Base-by-base conservation (phyloP, 2,113 vertebrate genomes). In the Pelecanoides urinatrix region DNA sequence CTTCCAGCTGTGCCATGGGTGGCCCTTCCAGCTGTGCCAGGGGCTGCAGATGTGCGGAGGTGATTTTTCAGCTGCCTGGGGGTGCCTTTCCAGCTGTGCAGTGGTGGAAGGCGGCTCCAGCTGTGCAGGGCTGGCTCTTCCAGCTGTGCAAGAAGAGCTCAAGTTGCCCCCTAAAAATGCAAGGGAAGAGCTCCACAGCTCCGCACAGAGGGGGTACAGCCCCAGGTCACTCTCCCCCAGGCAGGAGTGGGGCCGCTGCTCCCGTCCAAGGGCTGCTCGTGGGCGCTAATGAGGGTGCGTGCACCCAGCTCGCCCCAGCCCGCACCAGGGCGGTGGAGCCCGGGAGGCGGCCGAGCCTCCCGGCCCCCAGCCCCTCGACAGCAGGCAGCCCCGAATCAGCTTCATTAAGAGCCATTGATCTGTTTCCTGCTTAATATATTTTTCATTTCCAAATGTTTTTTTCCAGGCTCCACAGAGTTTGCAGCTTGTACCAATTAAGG, bases 401-500 rank as follows among this genome's bases (percentile, higher is more conserved):
- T 96, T 97, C 92, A 95, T 96, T 96, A 96, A 85, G 92, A 92
- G 30, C 78, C 93, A 94, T 93, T 97, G 96, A 97, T 96, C 95
- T 97, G 96, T 85, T 97, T 97, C 93, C 95, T 95, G 92, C 94
- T 97, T 97, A 97, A 97, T 97, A 97, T 96, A 97, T 97, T 97
- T 96, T 97, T 97, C 95, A 85, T 96, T 97, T 96, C 94, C 90
- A 96, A 90, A 90, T 97, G 94, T 97, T 96, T 95, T 96, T 97
- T 97, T 91, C 92, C 94, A 91, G 94, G 95, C 96, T 96, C 95
- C 94, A 92, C 91, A 92, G 95, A 72, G 0, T 96, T 97, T 97
- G 96, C 96, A 96, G 97, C 97, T 97, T 97, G 96, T 97, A 97
- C 95, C 95, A 97, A 97, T 97, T 97, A 97, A 97, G 95, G 93